Conservation (phyloP, 2,113 vertebrate genomes). For the Grus americana region DNA sequence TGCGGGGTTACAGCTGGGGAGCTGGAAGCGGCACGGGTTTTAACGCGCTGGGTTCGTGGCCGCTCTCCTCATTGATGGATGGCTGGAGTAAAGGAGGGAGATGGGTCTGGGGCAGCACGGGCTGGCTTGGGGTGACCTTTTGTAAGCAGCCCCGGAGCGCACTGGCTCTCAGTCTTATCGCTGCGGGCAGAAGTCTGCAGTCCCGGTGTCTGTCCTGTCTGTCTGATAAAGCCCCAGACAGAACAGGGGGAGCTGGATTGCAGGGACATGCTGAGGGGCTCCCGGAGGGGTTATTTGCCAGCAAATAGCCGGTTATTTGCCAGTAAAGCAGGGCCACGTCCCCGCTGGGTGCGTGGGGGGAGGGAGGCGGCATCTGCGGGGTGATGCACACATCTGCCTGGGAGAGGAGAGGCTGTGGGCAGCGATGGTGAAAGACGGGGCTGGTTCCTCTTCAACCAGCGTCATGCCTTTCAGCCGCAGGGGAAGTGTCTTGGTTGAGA, state of each 20-base stretch:
- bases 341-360: neutral
- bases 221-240: conserved; percentile 2
- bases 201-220: neutral
- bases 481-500: neutral
- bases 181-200: neutral
- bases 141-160: neutral
- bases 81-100: neutral
- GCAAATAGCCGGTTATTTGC: neutral
- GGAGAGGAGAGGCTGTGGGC: neutral
- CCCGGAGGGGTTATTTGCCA: neutral
- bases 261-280: neutral
- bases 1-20: accelerated
- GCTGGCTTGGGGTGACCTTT: neutral
- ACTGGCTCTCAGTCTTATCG: neutral
- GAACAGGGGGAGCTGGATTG: neutral
- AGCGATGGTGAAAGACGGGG: neutral
- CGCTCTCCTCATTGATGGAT: neutral
- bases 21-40: neutral
- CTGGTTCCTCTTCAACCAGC: neutral
- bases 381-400: neutral
- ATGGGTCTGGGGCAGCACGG: neutral
- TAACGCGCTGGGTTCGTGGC: accelerated
- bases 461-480: neutral
- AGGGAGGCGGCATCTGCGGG: neutral
- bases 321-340: accelerated